phyloP scores from a whole-genome alignment of 2,797 vertebrate genomes.

The Jordanella pulchra region DNA sequence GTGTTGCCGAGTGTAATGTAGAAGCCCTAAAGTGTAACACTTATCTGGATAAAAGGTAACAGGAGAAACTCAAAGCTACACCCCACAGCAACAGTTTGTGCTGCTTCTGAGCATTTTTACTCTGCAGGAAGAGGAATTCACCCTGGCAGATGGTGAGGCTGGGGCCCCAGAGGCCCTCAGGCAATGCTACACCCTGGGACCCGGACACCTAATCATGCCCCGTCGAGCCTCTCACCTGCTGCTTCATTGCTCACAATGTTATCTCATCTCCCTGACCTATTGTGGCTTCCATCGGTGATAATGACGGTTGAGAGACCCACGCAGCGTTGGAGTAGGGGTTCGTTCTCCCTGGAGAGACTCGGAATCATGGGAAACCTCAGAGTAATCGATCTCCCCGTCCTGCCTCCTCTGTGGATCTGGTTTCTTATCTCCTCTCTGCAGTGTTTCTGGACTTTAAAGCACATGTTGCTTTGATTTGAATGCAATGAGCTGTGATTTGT shows the following conservation, averaged over 20 bases:
- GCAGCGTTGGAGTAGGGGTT: constrained; percentile 54
- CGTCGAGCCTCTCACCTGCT: constrained; percentile 83
- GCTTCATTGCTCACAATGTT: constrained; percentile 77
- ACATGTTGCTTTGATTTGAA: constrained; percentile 47
- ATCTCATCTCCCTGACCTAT: constrained; percentile 83
- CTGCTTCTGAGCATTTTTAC: constrained; percentile 41
- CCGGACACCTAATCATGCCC: constrained; percentile 81
- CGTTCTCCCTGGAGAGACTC: constrained; percentile 70
- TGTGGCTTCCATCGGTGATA: constrained; percentile 76
- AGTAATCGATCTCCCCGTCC: constrained; percentile 73
- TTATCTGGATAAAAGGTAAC: constrained; percentile 64
- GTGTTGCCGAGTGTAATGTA: constrained; percentile 46
- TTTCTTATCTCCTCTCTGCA: constrained; percentile 56
- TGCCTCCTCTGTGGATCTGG: constrained; percentile 55
- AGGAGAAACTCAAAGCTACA: constrained; percentile 69
- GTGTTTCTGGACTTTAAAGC: constrained; percentile 35
- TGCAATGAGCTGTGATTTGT: background rate
- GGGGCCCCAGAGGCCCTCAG: constrained; percentile 70
- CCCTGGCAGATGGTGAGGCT: constrained; percentile 81
- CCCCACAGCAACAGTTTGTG: constrained; percentile 74
- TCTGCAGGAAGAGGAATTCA: constrained; percentile 68
- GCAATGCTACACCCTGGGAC: constrained; percentile 87
- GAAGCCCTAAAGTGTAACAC: constrained; percentile 58
- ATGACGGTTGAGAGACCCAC: constrained; percentile 77
- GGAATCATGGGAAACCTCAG: constrained; percentile 77